A percentile compares a stretch with the other conserved stretches of the same genome.
Evolutionary conservation across 2,113 vertebrate genomes (phyloP).

Genomic region (Thamnaconus septentrionalis): DNA sequence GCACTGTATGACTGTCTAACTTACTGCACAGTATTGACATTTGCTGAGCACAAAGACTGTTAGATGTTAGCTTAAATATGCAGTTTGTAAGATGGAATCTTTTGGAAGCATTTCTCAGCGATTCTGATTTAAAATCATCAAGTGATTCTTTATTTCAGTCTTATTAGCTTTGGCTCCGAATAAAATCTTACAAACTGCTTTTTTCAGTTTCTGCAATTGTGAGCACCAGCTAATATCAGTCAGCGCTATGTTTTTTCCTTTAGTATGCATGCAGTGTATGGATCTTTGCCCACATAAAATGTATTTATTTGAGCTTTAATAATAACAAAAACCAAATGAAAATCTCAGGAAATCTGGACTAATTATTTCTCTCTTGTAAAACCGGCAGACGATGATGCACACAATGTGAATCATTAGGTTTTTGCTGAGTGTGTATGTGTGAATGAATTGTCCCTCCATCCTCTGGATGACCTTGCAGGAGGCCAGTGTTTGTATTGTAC

Average conservation of each 20-base stretch:
- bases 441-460: slow-evolving; percentile 13
- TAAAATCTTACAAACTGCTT: slow-evolving; percentile 57
- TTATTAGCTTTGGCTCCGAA: no score
- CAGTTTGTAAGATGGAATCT: slow-evolving; percentile 50
- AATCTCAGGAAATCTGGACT: neutral
- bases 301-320: no score
- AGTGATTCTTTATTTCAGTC: no score
- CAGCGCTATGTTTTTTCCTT: neutral
- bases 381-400: neutral
- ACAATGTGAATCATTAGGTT: neutral
- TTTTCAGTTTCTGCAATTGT: slow-evolving; percentile 29
- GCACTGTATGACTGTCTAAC: slow-evolving; percentile 26
- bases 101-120: neutral
- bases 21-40: slow-evolving; percentile 14
- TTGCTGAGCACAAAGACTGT: slow-evolving; percentile 24
- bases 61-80: slow-evolving; percentile 42
- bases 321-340: no score
- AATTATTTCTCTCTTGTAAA: neutral
- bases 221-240: slow-evolving; percentile 16
- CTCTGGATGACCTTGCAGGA: slow-evolving; percentile 51
- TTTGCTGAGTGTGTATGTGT: neutral
- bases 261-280: slow-evolving; percentile 50
- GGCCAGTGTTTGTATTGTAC: slow-evolving; percentile 68
- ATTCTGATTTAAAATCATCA: neutral
- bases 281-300: neutral